phyloP scores from a whole-genome alignment of 2,888 invertebrate genomes.

The Holacanthella duospinosa region DNA sequence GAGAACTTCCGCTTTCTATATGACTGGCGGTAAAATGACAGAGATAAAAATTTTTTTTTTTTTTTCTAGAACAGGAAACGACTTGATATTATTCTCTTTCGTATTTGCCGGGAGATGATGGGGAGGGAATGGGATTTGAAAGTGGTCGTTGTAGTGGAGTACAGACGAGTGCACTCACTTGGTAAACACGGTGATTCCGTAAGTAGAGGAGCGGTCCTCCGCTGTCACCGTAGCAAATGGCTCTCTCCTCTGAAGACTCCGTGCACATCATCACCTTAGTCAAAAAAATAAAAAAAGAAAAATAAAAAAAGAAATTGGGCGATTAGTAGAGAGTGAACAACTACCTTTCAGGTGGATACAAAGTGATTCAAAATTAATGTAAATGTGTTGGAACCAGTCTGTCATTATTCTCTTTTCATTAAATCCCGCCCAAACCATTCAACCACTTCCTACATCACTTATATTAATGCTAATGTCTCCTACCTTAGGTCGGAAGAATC shows the following conservation, averaged over 20 bases:
- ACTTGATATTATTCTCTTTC: too few relatives aligned
- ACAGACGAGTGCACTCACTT: neutral
- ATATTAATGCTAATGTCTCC: neutral
- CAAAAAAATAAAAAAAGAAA: neutral
- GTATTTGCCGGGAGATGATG: too few relatives aligned
- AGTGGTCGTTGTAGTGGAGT: neutral
- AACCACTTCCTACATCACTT: too few relatives aligned
- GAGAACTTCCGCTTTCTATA: too few relatives aligned
- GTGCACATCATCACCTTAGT: slow-evolving; percentile 36
- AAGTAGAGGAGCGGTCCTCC: slow-evolving; percentile 33
- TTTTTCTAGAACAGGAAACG: too few relatives aligned
- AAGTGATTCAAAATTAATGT: neutral
- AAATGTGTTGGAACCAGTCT: neutral
- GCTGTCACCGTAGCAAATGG: slow-evolving; percentile 36
- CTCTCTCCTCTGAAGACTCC: slow-evolving; percentile 30
- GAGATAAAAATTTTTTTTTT: too few relatives aligned
- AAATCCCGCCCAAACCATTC: too few relatives aligned
- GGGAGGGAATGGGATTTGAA: too few relatives aligned
- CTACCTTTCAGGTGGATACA: neutral
- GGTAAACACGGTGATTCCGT: slow-evolving; percentile 11
- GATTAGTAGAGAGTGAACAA: neutral
- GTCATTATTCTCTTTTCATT: neutral
- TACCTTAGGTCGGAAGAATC: slow-evolving; percentile 25
- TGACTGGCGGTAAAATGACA: too few relatives aligned
- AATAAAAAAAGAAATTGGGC: neutral